Conservation (phyloP, 2,797 vertebrate genomes). For the Schizothorax lantsangensis region DNA sequence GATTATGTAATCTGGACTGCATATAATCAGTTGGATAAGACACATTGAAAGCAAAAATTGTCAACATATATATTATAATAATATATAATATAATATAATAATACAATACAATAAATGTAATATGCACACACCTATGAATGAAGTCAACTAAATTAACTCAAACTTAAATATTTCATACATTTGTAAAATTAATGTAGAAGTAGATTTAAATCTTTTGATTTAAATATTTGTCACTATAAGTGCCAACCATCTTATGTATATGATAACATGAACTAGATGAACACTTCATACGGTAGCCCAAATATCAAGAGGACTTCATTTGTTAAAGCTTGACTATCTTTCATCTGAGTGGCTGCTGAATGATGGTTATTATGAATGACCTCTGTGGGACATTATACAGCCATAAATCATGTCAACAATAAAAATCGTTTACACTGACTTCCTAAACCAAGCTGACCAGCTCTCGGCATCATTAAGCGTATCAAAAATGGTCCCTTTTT, state of each 20-base stretch:
- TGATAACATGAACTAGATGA: not conserved
- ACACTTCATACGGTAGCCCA: not conserved
- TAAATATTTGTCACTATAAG: not conserved
- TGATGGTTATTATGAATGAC: not conserved
- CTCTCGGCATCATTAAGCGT: not conserved
- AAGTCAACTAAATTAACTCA: not conserved
- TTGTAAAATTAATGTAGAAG: too few species aligned
- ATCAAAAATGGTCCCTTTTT: conserved; percentile 9
- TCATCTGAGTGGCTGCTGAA: not conserved
- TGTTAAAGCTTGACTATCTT: not conserved
- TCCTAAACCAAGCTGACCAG: not conserved
- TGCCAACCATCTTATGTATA: not conserved
- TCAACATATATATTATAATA: not conserved
- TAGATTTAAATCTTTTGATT: too few species aligned
- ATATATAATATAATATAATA: not conserved
- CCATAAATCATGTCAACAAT: conserved; percentile 30
- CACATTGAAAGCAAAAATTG: not conserved
- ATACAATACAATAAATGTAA: too few species aligned
- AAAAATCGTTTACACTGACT: conserved; percentile 9
- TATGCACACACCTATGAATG: not conserved
- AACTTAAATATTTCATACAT: not conserved
- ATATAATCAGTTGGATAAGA: not conserved
- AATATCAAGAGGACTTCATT: not conserved
- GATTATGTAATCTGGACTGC: not conserved
- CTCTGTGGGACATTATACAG: not conserved